A percentile compares a stretch with the other conserved stretches of the same genome.
Evolutionary conservation across 2,113 vertebrate genomes (phyloP).

Genomic region (Paradoxurus hermaphroditus): DNA sequence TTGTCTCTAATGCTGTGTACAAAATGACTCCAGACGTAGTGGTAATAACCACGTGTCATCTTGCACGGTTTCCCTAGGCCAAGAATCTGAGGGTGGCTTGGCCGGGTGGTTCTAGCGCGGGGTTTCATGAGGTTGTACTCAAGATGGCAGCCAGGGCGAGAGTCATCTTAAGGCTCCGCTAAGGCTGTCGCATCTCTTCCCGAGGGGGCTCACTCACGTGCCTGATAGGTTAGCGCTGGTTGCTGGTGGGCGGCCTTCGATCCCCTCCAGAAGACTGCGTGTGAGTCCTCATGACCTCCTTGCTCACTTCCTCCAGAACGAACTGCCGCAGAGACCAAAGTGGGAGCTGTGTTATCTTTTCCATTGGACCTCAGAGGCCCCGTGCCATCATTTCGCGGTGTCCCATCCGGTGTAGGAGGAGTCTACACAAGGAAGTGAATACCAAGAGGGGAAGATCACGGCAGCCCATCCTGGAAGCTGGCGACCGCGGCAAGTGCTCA

Average conservation of each 20-base stretch:
- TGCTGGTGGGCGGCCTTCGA: background rate
- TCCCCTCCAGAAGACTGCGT: background rate
- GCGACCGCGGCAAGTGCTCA: background rate
- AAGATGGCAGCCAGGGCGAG: background rate
- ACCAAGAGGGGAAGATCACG: background rate
- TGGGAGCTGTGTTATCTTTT: background rate
- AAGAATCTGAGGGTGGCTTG: background rate
- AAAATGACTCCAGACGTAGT: background rate
- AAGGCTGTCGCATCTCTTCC: background rate
- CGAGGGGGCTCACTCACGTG: background rate
- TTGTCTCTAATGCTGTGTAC: background rate
- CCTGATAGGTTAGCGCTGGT: background rate
- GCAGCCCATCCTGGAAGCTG: background rate
- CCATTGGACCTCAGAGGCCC: background rate
- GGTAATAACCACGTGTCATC: background rate
- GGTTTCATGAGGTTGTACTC: background rate
- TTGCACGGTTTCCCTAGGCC: background rate
- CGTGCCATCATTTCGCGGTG: background rate
- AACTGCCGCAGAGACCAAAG: background rate
- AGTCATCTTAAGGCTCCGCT: background rate
- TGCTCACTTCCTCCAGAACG: background rate
- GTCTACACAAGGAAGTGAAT: background rate
- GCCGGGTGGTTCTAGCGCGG: background rate
- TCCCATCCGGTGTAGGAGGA: background rate
- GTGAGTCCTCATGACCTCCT: background rate